phyloP scores from a whole-genome alignment of 2,797 vertebrate species.

The Sebastes reedi region DNA sequence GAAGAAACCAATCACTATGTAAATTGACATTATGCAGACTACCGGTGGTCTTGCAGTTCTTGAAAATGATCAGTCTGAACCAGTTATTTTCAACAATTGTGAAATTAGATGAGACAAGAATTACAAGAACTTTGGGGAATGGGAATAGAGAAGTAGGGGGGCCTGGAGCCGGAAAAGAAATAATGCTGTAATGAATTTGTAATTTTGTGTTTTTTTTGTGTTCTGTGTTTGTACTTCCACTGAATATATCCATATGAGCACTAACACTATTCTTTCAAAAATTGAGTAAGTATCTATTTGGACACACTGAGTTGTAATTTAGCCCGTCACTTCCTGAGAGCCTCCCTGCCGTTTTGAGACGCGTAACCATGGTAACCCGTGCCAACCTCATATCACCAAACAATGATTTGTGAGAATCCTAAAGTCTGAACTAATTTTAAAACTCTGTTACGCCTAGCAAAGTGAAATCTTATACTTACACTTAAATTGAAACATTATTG shows the following conservation, averaged over 20 bases:
- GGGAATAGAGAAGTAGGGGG: background rate
- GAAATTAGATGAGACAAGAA: background rate
- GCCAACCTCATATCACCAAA: too few species aligned
- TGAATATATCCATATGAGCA: background rate
- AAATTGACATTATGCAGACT: background rate
- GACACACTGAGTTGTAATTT: too few species aligned
- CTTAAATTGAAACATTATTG: too few species aligned
- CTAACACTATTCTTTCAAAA: background rate
- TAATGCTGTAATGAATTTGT: conserved; percentile 1
- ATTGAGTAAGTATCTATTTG: too few species aligned
- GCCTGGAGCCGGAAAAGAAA: background rate
- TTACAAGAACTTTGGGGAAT: background rate
- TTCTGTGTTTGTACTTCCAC: background rate
- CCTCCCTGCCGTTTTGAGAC: too few species aligned
- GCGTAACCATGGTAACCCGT: too few species aligned
- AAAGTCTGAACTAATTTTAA: too few species aligned
- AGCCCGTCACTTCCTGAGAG: too few species aligned
- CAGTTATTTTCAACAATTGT: background rate
- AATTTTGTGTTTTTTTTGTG: background rate
- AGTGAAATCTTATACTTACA: too few species aligned
- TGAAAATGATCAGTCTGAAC: background rate
- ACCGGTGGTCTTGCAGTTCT: background rate
- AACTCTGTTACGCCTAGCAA: too few species aligned
- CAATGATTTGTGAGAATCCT: too few species aligned
- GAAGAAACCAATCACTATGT: background rate